Percentiles rank a stretch among this genome's conserved stretches.
Conservation (phyloP, 2,888 invertebrate genomes). For the Sicus ferrugineus region DNA sequence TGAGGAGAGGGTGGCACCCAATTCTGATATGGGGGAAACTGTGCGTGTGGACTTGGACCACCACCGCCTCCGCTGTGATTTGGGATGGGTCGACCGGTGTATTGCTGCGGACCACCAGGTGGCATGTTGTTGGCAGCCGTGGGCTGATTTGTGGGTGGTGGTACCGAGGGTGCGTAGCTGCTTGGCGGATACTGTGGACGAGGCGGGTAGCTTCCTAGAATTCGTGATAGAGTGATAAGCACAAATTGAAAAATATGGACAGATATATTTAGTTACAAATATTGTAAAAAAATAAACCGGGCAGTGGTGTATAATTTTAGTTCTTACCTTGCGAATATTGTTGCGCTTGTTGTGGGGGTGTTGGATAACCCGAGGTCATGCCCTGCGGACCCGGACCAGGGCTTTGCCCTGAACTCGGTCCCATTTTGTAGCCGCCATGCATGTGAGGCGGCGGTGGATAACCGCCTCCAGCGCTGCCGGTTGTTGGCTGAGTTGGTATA, state of each 20-base stretch:
- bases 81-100: constrained; percentile 67
- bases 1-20: constrained; percentile 62
- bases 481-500: constrained; percentile 58
- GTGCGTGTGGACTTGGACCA: constrained; percentile 58
- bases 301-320: not conserved
- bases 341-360: constrained; percentile 68
- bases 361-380: constrained; percentile 68
- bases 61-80: constrained; percentile 67
- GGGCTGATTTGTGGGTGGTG: constrained; percentile 66
- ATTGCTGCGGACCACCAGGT: constrained; percentile 65
- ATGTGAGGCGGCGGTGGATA: constrained; percentile 61
- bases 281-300: not conserved
- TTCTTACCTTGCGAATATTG: constrained; percentile 68
- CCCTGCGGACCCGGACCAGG: constrained; percentile 67
- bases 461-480: constrained; percentile 51
- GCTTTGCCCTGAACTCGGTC: constrained; percentile 66
- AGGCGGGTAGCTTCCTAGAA: constrained; percentile 62
- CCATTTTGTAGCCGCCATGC: constrained; percentile 71
- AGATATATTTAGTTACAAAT: not conserved
- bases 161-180: constrained; percentile 67
- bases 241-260: not conserved
- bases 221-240: not conserved
- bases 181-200: constrained; percentile 68
- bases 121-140: constrained; percentile 60
- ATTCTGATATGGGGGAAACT: constrained; percentile 64